phyloP scores from a whole-genome alignment of 2,888 invertebrate species.

The Cecidostiba fungosa region DNA sequence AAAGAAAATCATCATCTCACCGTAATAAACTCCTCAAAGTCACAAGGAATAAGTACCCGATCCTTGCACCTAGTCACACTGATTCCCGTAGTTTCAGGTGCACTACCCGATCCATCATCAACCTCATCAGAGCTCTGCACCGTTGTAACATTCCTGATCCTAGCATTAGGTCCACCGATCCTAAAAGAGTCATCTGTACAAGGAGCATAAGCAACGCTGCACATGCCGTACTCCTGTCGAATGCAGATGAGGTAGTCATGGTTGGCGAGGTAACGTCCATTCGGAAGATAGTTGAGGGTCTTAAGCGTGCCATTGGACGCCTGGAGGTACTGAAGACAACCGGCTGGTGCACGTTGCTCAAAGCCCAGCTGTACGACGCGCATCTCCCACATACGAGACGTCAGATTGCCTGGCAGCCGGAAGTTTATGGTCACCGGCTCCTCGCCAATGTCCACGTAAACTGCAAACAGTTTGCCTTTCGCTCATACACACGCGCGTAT shows the following conservation, averaged over 20 bases:
- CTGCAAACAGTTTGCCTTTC: conserved; percentile 79
- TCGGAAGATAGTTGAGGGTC: conserved; percentile 91
- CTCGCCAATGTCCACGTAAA: conserved; percentile 86
- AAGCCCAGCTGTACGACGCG: conserved; percentile 89
- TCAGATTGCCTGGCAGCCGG: conserved; percentile 83
- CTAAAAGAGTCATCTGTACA: conserved; percentile 89
- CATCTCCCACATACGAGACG: conserved; percentile 90
- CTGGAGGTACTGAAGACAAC: conserved; percentile 89
- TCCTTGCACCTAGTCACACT: conserved; percentile 84
- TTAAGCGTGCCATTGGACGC: conserved; percentile 84
- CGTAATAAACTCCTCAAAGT: conserved; percentile 91
- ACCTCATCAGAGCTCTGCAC: conserved; percentile 29
- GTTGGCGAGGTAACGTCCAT: conserved; percentile 89
- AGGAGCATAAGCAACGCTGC: conserved; percentile 88
- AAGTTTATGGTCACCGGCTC: conserved; percentile 81
- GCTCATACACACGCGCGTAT: neutral
- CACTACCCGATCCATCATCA: conserved; percentile 77
- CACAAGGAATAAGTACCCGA: conserved; percentile 90
- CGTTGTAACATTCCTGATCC: conserved; percentile 22
- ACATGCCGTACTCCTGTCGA: conserved; percentile 86
- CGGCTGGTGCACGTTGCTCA: conserved; percentile 88
- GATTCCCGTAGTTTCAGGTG: conserved; percentile 72
- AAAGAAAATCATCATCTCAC: too few species aligned
- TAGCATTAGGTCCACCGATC: conserved; percentile 82
- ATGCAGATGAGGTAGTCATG: conserved; percentile 91